Evolutionary conservation across 2,888 invertebrate genomes (phyloP).

Genomic region (Ceratothoa steindachneri): DNA sequence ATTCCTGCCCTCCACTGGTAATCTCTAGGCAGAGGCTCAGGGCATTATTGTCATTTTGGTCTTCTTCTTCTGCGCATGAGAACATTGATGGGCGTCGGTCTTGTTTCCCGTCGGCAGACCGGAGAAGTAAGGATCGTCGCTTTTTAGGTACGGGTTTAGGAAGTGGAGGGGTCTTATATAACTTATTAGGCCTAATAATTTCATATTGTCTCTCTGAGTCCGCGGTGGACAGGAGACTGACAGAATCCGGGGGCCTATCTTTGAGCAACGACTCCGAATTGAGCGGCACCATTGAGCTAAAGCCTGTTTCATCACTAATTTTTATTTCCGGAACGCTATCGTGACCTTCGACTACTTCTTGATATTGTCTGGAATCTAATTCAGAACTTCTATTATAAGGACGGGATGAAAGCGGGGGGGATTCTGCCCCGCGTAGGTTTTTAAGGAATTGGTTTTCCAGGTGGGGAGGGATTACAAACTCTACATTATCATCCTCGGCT

Average conservation of each 20-base stretch:
- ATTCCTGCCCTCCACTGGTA: no score
- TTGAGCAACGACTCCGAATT: slow-evolving; percentile 32
- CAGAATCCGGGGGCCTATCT: slow-evolving; percentile 40
- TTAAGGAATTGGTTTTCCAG: slow-evolving; percentile 25
- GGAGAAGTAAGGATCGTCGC: slow-evolving; percentile 22
- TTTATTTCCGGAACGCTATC: slow-evolving; percentile 42
- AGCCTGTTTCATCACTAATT: slow-evolving; percentile 38
- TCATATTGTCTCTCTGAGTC: slow-evolving; percentile 45
- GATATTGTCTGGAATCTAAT: slow-evolving; percentile 18
- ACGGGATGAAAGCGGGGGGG: slow-evolving; percentile 22
- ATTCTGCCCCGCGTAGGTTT: slow-evolving; percentile 13
- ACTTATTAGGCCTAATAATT: slow-evolving; percentile 36
- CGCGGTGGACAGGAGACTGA: slow-evolving; percentile 42
- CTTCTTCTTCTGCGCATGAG: no score
- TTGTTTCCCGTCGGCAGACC: no score
- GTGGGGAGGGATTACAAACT: slow-evolving; percentile 44
- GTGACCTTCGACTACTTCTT: slow-evolving; percentile 21
- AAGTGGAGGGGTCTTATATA: slow-evolving; percentile 40
- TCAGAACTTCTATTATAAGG: slow-evolving; percentile 24
- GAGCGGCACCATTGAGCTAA: slow-evolving; percentile 32
- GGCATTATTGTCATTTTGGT: no score
- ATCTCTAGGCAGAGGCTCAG: no score
- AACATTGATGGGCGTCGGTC: no score
- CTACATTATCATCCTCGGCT: slow-evolving; percentile 27
- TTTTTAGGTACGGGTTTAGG: slow-evolving; percentile 32